Base-by-base conservation (phyloP, 1,140 invertebrate species). In the Fragariocoptes setiger region DNA sequence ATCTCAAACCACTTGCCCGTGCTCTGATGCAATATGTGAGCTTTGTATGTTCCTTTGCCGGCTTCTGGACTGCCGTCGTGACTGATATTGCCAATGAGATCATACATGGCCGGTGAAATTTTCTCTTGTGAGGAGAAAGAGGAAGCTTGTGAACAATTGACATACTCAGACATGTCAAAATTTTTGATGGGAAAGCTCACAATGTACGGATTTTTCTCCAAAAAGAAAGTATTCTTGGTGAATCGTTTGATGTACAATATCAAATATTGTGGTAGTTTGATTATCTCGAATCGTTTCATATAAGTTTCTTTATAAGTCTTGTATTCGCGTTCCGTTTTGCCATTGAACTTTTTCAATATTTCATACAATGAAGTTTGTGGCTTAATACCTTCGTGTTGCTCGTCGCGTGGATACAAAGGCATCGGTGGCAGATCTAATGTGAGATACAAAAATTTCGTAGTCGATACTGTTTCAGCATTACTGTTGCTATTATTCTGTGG, bases 221-320 rank as follows among this genome's bases (percentile, higher is more conserved):
- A 68, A 52, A 90, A 94, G 60, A 95, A 97, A 20, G 83, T 90
- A 57, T 97, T 99, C 59, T 88, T 97, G 2, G 85, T 94, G 56
- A 99, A 97, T 48, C 92, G 67, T 63, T 90, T 88, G 37, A 95
- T 86, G 49, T 88, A 94, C 39, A 97, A 59, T 51, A 99, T 94
- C 14, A 99, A 66, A 60, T 85, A 97, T n/a, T 46, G 82, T 12
- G 90, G 90, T 37, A 99, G 62, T 51, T 72, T 65, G 0, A 77
- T 82, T 19, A 99, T 76, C 62, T 95, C 80, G 62, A 95, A 99
- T 50, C 79, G 65, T 54, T 94, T 97, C 60, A 97, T 63, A 52
- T 85, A 85, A 53, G 90, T 92, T 54, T 97, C 90, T 56, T 97
- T 97, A 55, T 94, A 92, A 0, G 88, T 97, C 62, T 95, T 95